phyloP scores from a whole-genome alignment of 2,888 invertebrate species.

The Meteorus colon region DNA sequence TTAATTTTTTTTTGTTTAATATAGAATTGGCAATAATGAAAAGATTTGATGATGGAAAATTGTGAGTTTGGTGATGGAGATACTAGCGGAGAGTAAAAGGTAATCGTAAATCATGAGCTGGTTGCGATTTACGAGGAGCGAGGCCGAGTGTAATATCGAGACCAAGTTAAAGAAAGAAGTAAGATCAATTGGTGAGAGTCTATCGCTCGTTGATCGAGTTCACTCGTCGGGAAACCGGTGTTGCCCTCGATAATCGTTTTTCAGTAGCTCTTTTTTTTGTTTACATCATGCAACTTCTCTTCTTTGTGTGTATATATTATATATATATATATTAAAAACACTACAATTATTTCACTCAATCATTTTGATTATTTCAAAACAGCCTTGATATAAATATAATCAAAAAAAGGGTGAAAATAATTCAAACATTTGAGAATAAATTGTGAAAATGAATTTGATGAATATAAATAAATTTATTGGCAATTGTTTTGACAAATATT shows the following conservation, averaged over 20 bases:
- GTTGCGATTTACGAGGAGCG: conserved; percentile 44
- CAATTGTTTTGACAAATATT: no score
- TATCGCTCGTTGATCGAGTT: conserved; percentile 14
- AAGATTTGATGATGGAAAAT: background rate
- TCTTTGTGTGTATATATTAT: background rate
- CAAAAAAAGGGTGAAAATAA: background rate
- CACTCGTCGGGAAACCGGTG: conserved; percentile 9
- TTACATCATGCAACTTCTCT: background rate
- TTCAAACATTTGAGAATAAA: background rate
- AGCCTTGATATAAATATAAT: background rate
- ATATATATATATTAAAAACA: background rate
- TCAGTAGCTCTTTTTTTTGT: background rate
- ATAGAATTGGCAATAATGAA: conserved; percentile 16
- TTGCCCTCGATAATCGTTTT: background rate
- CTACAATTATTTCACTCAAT: background rate
- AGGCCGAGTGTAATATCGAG: conserved; percentile 33
- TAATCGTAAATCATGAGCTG: conserved; percentile 42
- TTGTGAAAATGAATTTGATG: background rate
- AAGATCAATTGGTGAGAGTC: background rate
- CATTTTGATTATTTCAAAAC: background rate
- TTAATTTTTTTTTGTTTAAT: background rate
- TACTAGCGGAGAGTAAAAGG: conserved; percentile 26
- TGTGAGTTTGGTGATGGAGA: background rate
- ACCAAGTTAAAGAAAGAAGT: conserved; percentile 6
- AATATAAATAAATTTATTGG: background rate